Percentiles rank a stretch among this genome's conserved stretches.
Conservation (phyloP, 2,888 invertebrate species). For the Myathropa florea region DNA sequence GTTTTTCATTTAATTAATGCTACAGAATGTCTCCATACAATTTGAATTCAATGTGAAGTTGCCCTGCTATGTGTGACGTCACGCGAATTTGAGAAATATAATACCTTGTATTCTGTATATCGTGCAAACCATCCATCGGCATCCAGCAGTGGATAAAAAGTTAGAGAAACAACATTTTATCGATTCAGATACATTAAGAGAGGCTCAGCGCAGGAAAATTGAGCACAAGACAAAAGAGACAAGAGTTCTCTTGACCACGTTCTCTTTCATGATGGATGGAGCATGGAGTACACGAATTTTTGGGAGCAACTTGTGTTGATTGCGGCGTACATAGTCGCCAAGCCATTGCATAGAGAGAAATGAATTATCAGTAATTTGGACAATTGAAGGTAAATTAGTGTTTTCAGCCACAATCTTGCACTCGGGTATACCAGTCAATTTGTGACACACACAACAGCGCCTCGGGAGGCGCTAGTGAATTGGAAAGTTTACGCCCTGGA, state of each 20-base stretch:
- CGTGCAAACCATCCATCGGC: background rate
- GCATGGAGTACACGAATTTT: background rate
- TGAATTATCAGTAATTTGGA: conserved; percentile 51
- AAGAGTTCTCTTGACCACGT: background rate
- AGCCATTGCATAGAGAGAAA: conserved; percentile 30
- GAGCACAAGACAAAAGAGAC: background rate
- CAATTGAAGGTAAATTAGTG: conserved; percentile 32
- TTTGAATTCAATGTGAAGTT: too few relatives aligned
- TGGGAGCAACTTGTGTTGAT: background rate
- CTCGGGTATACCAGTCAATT: background rate
- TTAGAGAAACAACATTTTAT: background rate
- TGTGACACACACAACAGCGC: background rate
- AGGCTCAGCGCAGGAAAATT: background rate
- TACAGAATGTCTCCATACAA: too few relatives aligned
- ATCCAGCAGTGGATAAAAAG: conserved; percentile 17
- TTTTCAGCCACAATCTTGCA: background rate
- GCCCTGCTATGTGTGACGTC: too few relatives aligned
- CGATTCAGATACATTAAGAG: conserved; percentile 31
- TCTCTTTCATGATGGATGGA: background rate
- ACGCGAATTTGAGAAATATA: too few relatives aligned
- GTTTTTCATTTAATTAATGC: too few relatives aligned
- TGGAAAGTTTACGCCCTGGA: background rate
- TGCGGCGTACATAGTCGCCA: background rate
- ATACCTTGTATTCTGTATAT: too few relatives aligned
- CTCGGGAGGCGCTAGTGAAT: background rate